Percentiles rank a stretch among this genome's conserved stretches.
Conservation (phyloP, 2,113 vertebrate genomes). For the Callopanchax toddi region DNA sequence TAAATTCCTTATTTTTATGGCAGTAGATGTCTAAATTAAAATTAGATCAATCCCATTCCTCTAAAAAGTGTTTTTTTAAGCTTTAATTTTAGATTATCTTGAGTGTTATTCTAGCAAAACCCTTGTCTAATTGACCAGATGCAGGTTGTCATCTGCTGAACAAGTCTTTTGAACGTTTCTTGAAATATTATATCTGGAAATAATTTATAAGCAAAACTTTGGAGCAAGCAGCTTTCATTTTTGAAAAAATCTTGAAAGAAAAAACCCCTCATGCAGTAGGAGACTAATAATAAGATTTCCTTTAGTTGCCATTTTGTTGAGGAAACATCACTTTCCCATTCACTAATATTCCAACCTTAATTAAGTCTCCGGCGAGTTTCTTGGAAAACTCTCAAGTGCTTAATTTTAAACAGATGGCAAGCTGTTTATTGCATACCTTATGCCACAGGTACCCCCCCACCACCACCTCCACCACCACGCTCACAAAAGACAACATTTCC, state of each 20-base stretch:
- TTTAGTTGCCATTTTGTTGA: constrained; percentile 47
- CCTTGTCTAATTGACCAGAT: no score
- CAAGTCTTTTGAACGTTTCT: no score
- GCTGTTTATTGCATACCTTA: constrained; percentile 71
- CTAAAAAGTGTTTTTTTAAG: no score
- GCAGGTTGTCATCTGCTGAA: no score
- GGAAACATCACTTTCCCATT: constrained; percentile 51
- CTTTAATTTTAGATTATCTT: no score
- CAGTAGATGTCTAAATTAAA: no score
- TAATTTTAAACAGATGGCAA: constrained; percentile 71
- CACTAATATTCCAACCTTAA: constrained; percentile 73
- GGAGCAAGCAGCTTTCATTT: neutral
- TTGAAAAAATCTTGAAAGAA: constrained; percentile 17
- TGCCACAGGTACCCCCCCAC: constrained; percentile 63
- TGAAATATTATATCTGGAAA: no score
- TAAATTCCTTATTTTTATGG: no score
- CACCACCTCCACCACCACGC: neutral
- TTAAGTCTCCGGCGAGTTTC: constrained; percentile 72
- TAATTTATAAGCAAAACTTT: no score
- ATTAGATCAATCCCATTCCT: no score
- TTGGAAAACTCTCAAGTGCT: constrained; percentile 63
- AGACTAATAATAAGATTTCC: constrained; percentile 36
- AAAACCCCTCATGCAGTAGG: constrained; percentile 29
- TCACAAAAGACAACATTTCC: constrained; percentile 39
- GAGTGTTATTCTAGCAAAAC: no score